phyloP scores from a whole-genome alignment of 1,140 invertebrate species.

The Trachymyrmex cornetzi region DNA sequence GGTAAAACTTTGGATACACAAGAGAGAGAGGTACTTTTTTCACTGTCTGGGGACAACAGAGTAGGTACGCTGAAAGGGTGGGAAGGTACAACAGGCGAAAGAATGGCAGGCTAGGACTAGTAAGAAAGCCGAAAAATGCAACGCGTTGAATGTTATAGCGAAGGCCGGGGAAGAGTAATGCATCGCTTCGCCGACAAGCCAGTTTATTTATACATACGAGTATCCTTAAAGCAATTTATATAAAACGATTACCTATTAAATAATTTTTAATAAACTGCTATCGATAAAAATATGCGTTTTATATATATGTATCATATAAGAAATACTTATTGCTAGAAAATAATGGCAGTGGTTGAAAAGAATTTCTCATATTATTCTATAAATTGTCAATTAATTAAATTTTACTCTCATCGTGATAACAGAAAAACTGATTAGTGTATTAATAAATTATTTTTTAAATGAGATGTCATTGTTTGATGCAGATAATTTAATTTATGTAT shows the following conservation, averaged over 20 bases:
- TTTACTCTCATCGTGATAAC: neutral
- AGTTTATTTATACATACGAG: conserved; percentile 25
- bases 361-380: neutral
- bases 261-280: neutral
- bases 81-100: neutral
- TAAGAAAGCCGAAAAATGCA: conserved; percentile 49
- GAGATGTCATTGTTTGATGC: neutral
- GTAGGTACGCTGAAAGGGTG: conserved; percentile 15
- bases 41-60: conserved; percentile 35
- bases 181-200: neutral
- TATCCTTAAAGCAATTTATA: neutral
- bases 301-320: neutral
- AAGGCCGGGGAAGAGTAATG: neutral
- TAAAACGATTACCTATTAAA: neutral
- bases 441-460: neutral
- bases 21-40: conserved; percentile 42
- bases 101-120: neutral
- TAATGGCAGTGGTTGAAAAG: neutral
- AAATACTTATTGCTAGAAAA: neutral
- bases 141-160: conserved; percentile 36
- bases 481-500: conserved; percentile 4
- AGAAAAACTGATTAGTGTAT: neutral
- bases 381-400: neutral
- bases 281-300: neutral
- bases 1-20: conserved; percentile 48